Evolutionary conservation across 2,113 vertebrate genomes (phyloP).

Genomic region (Prunella himalayana): DNA sequence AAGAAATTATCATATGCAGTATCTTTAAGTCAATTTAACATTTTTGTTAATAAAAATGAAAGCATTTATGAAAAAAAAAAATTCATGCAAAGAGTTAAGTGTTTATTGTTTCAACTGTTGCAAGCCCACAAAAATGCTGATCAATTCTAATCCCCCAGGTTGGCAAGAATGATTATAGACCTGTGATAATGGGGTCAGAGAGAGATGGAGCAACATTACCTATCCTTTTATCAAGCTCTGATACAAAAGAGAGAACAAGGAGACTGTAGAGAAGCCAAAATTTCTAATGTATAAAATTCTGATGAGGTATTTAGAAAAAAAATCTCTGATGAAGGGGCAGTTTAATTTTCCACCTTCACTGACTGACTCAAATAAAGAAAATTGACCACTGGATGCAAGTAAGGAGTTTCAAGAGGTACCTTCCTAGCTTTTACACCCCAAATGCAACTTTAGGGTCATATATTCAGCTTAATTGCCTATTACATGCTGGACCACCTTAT

Average conservation of each 20-base stretch:
- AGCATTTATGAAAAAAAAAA: background rate
- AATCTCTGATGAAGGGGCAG: background rate
- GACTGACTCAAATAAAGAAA: background rate
- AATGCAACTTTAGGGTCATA: background rate
- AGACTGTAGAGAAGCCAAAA: background rate
- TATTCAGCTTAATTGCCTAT: background rate
- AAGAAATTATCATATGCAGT: background rate
- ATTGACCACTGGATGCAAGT: background rate
- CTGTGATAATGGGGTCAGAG: background rate
- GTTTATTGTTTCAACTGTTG: background rate
- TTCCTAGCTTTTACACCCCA: background rate
- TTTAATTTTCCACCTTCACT: background rate
- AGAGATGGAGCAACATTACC: background rate
- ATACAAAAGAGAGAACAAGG: background rate
- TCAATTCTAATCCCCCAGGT: background rate
- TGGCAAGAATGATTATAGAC: background rate
- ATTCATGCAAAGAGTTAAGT: background rate
- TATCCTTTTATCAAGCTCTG: background rate
- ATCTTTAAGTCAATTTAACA: background rate
- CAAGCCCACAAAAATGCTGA: fast-evolving
- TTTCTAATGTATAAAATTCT: background rate
- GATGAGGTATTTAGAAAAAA: background rate
- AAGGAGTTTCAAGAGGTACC: background rate
- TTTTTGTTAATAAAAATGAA: background rate
- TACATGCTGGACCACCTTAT: background rate